Evolutionary conservation across 1,140 invertebrate species (phyloP), one percentile per base, ranked within the genome.

Genomic region (Papilio glaucus): DNA sequence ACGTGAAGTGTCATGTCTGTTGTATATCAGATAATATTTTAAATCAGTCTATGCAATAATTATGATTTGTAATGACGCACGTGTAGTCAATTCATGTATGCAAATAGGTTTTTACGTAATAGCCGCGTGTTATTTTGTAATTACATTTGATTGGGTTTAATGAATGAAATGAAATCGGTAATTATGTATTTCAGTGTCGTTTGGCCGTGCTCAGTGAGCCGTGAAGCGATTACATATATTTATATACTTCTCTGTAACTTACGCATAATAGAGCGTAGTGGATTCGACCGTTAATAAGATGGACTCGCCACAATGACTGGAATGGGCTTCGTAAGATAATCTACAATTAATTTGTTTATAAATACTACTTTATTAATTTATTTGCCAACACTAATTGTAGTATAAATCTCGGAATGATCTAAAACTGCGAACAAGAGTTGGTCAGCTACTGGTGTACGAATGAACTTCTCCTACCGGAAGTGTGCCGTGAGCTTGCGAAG

Each of bases 141-240:
- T 63, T 63, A 63, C 61, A 18, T 18, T 18, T 38, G 33, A 63
- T 63, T 29, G 26, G 10, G n/a, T 37, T 63, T 63, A 38, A 18
- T 37, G 29, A 63, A 18, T 37, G 33, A 10, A 63, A 63, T 63
- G n/a, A 63, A 15, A 63, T 33, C 0, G 6, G n/a, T 63, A 49
- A 21, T 21, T 21, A n/a, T 10, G 15, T 49, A 0, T 21, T 49
- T 49, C 10, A 49, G 45, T 7, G 45, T 18, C 1, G 18, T 18
- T 21, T 21, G 8, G 0, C 15, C 9, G 42, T 42, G 39, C 8
- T 49, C 45, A 21, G 7, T 49, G 15, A 21, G 18, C 45, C 21
- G 45, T 49, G 45, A 49, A 49, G 15, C 15, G 15, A 49, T 49
- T 7, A 21, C 45, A 21, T 18, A 5, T 45, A 45, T 49, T 49